Base-by-base conservation (phyloP, 2,888 invertebrate genomes). In the Pollenia angustigena region DNA sequence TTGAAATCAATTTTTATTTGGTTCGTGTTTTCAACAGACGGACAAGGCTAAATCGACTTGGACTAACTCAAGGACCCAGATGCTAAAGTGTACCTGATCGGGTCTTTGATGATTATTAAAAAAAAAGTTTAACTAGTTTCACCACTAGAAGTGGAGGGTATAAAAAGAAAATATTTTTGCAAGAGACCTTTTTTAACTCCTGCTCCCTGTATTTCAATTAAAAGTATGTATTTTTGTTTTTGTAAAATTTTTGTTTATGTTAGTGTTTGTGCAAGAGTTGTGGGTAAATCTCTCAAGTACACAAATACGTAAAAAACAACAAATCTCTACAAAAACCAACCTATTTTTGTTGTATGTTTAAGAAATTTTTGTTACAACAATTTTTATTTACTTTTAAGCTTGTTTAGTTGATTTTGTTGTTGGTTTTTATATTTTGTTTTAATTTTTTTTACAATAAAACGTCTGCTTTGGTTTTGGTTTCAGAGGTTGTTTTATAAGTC, bases 301-400 rank as follows among this genome's bases (percentile, higher is more conserved):
- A 4, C 16, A 42, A 40, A 42, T n/a, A 16, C 50, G 18, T 14
- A 6, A 46, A 58, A 23, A 16, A 16, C n/a, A 40, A 62, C 16
- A 58, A 46, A 64, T 42, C 42, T 48, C 1, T 42, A 18, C 23
- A 16, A 9, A 56, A 72, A 48, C 16, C 40, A n/a, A 72, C 46
- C 42, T 74, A 48, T 83, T 72, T 32, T 32, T 32, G 32, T 32
- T 83, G 50, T 58, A 42, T 71, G 23, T 78, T 72, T 48, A 60
- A 66, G 58, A 68, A 58, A 74, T 68, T 60, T 62, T 71, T 80
- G 72, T 69, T 74, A 64, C 79, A 71, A 52, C 46, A 40, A 64
- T 71, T 75, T 64, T 56, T 80, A 86, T 86, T 83, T 86, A 79
- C 82, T 75, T 86, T 64, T 85, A 69, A 78, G 78, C 79, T 85